Evolutionary conservation across 2,797 vertebrate genomes (phyloP).

Genomic region (Syndactyla subalaris): DNA sequence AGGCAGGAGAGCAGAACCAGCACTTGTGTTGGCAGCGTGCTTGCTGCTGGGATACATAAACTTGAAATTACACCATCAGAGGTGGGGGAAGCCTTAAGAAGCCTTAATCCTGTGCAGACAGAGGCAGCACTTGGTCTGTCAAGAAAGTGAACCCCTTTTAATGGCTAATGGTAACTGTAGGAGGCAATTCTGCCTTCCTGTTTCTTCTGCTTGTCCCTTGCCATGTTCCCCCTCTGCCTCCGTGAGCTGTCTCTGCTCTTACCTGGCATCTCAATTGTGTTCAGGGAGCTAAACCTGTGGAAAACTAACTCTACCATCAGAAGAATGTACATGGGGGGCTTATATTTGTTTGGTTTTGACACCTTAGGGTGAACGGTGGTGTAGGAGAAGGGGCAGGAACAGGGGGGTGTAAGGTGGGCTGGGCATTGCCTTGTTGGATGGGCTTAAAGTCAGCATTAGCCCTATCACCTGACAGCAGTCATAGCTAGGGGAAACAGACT

Average conservation of each 20-base stretch:
- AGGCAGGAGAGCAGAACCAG: not conserved
- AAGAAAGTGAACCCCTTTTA: not conserved
- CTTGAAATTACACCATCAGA: not conserved
- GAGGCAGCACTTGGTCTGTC: not conserved
- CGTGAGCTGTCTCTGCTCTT: not conserved
- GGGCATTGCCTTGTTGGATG: not conserved
- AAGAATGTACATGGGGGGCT: fast-evolving
- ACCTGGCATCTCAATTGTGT: not conserved
- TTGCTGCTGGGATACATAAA: not conserved
- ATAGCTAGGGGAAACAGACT: not conserved
- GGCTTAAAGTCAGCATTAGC: not conserved
- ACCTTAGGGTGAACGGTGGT: not conserved
- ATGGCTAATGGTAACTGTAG: not conserved
- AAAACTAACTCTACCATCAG: not conserved
- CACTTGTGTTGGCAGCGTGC: not conserved
- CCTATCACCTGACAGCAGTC: not conserved
- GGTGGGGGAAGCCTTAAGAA: not conserved
- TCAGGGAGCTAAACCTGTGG: not conserved
- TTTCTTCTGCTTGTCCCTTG: not conserved
- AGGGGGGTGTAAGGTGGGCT: not conserved
- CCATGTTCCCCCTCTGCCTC: not conserved
- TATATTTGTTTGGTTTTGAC: not conserved
- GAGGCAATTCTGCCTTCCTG: not conserved
- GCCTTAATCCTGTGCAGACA: not conserved
- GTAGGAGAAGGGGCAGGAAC: not conserved